Conservation (phyloP, 2,113 vertebrate species). For the Dolichotis patagonum region DNA sequence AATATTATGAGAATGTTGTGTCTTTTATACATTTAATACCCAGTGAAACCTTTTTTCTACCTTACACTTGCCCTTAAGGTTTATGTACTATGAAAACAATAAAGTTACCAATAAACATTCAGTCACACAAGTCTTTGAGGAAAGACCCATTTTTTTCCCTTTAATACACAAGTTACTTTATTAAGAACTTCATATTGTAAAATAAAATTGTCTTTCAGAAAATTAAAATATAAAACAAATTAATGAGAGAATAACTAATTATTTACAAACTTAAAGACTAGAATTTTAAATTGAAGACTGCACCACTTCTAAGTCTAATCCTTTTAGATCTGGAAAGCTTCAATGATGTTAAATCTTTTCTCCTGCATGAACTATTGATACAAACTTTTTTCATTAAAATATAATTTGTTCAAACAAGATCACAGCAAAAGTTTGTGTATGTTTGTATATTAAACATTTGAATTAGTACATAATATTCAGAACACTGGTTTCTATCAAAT, state of each 20-base stretch:
- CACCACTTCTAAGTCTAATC: conserved; percentile 3
- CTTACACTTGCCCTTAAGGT: neutral
- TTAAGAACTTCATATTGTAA: conserved; percentile 71
- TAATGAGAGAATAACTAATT: conserved; percentile 58
- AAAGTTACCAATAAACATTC: neutral
- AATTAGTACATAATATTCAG: conserved; percentile 38
- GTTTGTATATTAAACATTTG: conserved; percentile 45
- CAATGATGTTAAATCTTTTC: conserved; percentile 6
- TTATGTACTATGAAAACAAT: neutral
- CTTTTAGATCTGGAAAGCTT: neutral
- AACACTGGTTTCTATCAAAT: conserved; percentile 25
- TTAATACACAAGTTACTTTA: conserved; percentile 74
- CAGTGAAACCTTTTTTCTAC: neutral
- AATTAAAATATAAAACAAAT: conserved; percentile 78
- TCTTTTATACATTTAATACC: neutral
- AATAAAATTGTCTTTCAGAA: conserved; percentile 75
- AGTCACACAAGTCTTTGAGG: neutral
- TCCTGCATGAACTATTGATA: conserved; percentile 34
- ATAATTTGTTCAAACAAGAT: conserved; percentile 40
- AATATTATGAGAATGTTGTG: conserved; percentile 56
- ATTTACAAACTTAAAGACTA: conserved; percentile 75
- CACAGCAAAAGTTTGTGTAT: conserved; percentile 14
- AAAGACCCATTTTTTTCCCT: conserved; percentile 15
- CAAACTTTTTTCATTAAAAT: conserved; percentile 66
- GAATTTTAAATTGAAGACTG: conserved; percentile 45